A percentile compares a stretch with the other conserved stretches of the same genome.
Conservation (phyloP, 2,888 invertebrate genomes). For the Pecten maximus region DNA sequence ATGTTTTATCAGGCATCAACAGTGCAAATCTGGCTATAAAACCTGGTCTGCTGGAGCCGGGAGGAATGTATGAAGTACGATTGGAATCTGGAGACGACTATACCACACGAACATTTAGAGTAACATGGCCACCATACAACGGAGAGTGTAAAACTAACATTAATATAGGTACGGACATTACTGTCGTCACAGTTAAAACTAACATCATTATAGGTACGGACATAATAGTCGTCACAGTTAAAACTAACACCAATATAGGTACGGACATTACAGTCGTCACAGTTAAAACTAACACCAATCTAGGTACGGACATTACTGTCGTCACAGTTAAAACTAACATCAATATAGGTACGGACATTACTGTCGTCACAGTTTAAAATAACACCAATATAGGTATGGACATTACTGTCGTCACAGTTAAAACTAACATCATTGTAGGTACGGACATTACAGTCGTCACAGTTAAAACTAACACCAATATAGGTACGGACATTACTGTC, state of each 20-base stretch:
- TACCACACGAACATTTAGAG: constrained; percentile 45
- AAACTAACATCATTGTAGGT: no score
- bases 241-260: background rate
- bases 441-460: no score
- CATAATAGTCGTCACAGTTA: no score
- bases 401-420: no score
- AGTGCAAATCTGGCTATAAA: constrained; percentile 52
- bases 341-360: background rate
- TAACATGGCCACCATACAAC: constrained; percentile 54
- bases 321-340: background rate
- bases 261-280: background rate
- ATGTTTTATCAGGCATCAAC: constrained; percentile 40
- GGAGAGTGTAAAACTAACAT: constrained; percentile 48
- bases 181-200: no score
- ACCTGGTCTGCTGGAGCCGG: constrained; percentile 40
- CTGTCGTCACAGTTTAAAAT: background rate
- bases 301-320: no score
- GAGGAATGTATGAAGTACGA: constrained; percentile 50
- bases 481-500: no score
- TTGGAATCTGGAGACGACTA: constrained; percentile 47
- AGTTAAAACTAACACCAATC: no score
- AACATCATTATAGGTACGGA: no score
- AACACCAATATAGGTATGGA: no score
- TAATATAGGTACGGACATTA: constrained; percentile 41
- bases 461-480: no score